Evolutionary conservation across 1,140 invertebrate genomes (phyloP).

Genomic region (Dinoponera quadriceps): DNA sequence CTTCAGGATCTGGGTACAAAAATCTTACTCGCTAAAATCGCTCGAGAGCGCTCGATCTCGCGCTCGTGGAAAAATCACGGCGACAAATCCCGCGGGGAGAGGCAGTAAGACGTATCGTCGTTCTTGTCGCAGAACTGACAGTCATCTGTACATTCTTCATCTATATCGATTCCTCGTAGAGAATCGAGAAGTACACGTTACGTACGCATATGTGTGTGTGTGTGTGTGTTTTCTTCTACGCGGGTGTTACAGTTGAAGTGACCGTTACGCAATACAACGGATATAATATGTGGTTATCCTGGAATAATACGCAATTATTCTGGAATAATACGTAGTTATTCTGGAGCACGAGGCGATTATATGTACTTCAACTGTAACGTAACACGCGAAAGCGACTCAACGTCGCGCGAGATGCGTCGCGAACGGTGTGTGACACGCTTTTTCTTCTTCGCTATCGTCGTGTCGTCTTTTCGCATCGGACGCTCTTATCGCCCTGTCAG

Average conservation of each 20-base stretch:
- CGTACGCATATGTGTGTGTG: neutral
- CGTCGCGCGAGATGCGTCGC: too few relatives aligned
- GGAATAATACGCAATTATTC: neutral
- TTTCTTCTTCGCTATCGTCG: too few relatives aligned
- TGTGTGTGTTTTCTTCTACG: too few relatives aligned
- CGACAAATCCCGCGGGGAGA: neutral
- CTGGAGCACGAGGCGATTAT: conserved; percentile 2
- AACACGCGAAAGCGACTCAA: neutral
- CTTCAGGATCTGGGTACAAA: conserved; percentile 79
- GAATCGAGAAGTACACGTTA: neutral
- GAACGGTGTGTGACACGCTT: too few relatives aligned
- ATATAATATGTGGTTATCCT: neutral
- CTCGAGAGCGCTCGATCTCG: neutral
- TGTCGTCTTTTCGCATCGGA: neutral
- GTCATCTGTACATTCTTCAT: conserved; percentile 5
- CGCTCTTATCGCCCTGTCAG: neutral
- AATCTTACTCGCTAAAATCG: conserved; percentile 75
- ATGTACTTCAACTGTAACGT: neutral
- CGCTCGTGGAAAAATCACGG: conserved; percentile 32
- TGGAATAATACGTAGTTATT: neutral
- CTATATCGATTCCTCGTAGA: neutral
- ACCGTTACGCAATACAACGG: neutral
- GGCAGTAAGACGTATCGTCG: neutral
- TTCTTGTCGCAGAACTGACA: conserved; percentile 30
- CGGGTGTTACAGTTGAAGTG: conserved; percentile 3